Base-by-base conservation (phyloP, 2,888 invertebrate species). In the Ophraella communa region DNA sequence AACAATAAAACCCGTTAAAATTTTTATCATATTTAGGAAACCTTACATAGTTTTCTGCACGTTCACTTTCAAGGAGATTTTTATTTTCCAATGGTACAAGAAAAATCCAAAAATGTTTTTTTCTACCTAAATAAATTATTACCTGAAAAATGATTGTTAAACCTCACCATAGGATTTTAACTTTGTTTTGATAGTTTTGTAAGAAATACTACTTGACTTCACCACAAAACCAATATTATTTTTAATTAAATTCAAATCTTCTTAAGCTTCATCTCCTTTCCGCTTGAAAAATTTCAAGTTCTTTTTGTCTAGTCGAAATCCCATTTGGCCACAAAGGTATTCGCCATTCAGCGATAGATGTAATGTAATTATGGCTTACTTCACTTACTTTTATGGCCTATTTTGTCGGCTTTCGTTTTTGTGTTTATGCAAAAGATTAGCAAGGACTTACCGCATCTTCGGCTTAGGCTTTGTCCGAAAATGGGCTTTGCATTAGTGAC, bases 401-500 rank as follows among this genome's bases (percentile, higher is more conserved):
- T 44, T 63, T 72, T 71, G 67, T 66, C 69, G 69, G 66, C 63
- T 67, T 64, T 65, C 17, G 56, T 70, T 68, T 68, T 69, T 73
- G 72, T 76, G 69, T 74, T 73, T 76, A 71, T 71, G 69, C 68
- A 71, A 71, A 65, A 71, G 75, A 74, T 76, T 76, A 76, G 66
- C 39, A 67, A 65, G 64, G 49, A 66, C 66, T 73, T 71, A 73
- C 73, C 73, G 68, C 75, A 74, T 73, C 71, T 75, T 67, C 70
- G 69, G 71, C 68, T 71, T 67, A 58, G 17, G 54, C 63, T 71
- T 74, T 74, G 73, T 73, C n/a, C 30, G 64, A 39, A 73, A 72
- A 70, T 72, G 68, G 65, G 70, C 69, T 69, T 70, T 18, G 51
- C 65, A 57, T 65, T 62, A 60, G 63, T 33, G 35, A 60, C 35